Evolutionary conservation across 2,113 vertebrate species (phyloP).

Genomic region (Ictalurus furcatus): DNA sequence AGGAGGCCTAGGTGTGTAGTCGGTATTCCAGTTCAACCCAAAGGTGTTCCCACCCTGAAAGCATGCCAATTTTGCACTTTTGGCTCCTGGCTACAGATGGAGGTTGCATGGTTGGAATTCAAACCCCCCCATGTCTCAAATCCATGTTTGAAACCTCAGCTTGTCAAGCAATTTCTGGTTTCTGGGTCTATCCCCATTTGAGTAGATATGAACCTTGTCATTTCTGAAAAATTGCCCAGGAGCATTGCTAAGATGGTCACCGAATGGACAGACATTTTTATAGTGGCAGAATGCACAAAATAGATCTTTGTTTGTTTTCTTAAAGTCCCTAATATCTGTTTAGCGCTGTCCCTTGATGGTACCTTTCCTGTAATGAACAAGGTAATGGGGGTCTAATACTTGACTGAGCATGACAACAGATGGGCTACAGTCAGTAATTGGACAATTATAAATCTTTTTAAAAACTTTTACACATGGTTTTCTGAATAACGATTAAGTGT

Average conservation of each 20-base stretch:
- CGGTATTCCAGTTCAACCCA: not conserved
- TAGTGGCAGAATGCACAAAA: not conserved
- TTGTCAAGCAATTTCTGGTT: not conserved
- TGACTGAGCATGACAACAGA: slow-evolving; percentile 8
- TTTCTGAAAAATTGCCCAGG: not conserved
- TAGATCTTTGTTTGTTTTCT: not conserved
- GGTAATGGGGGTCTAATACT: slow-evolving; percentile 17
- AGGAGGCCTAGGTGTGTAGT: not conserved
- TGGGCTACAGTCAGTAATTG: not conserved
- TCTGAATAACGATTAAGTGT: slow-evolving; percentile 6
- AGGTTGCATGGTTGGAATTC: not conserved
- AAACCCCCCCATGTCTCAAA: not conserved
- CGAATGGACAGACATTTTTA: not conserved
- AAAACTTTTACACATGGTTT: not conserved
- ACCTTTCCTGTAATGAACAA: not conserved
- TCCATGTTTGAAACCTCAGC: not conserved
- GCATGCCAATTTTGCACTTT: not conserved
- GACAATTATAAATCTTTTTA: not conserved
- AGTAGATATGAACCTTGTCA: not conserved
- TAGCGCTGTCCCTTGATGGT: not conserved
- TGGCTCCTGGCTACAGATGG: not conserved
- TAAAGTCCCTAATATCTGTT: slow-evolving; percentile 16
- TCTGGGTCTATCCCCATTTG: not conserved
- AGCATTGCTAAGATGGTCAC: not conserved
- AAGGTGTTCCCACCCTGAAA: not conserved